Evolutionary conservation across 2,888 invertebrate species (phyloP), one percentile per base, ranked within the genome.

Genomic region (Cephalotes varians): DNA sequence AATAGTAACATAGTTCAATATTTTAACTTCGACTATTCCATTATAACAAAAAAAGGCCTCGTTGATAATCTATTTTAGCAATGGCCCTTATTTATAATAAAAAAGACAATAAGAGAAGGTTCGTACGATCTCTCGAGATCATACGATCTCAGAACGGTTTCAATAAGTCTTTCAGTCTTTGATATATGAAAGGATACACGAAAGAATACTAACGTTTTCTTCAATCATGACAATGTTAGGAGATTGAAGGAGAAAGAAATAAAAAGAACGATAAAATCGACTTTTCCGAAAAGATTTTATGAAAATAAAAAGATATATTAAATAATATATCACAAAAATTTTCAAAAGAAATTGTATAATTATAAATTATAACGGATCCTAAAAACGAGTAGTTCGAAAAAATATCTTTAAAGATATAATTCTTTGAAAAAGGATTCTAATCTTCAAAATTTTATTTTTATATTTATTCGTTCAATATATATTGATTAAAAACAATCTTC

Each of bases 111-210:
- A 21, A 72, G 28, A 72, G 12, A 72, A 18, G 37, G 15, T 2
- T 37, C 12, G 40, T 44, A 40, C 37, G n/a, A 31, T 58, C 12
- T 58, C 12, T 72, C n/a, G 21, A 40, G 40, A 72, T n/a, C n/a
- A n/a, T 72, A 72, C 58, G 56, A 72, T 72, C 44, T 72, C 56
- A 44, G n/a, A 58, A 44, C 5, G 3, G 28, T 72, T 72, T 72
- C 44, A 21, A 34, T 40, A 56, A 71, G 25, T n/a, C n/a, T 72
- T 44, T 58, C 25, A 40, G 25, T n/a, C 15, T 72, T 44, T 58
- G 40, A 72, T 58, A 72, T 21, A 44, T 12, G n/a, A 58, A 44
- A 31, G 6, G 15, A 56, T n/a, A n/a, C n/a, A n/a, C n/a, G n/a
- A n/a, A n/a, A n/a, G n/a, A n/a, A n/a, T n/a, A 40, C 12, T 34